Conservation (phyloP, 1,140 invertebrate species). For the Caenorhabditis briggsae region DNA sequence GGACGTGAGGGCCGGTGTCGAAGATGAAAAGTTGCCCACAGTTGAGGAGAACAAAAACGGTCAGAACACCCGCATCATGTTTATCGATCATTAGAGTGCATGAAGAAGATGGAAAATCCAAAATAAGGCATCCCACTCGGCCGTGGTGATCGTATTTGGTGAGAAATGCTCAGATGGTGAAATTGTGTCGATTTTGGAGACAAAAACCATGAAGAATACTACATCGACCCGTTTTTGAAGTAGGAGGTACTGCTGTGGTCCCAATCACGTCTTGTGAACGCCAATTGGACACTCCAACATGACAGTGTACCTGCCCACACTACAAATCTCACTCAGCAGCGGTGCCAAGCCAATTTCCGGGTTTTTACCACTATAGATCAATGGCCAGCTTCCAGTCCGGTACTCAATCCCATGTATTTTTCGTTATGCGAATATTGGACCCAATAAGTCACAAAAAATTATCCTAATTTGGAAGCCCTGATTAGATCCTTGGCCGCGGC, state of each 20-base stretch:
- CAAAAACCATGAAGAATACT: not conserved
- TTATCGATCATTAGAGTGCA: not conserved
- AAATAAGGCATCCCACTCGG: not conserved
- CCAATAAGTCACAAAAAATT: constrained; percentile 44
- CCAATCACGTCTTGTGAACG: not conserved
- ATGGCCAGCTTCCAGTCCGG: constrained; percentile 63
- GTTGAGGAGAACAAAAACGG: constrained; percentile 2
- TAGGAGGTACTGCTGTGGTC: too few relatives aligned
- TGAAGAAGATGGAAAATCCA: not conserved
- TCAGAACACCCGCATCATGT: not conserved
- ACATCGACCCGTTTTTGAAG: not conserved
- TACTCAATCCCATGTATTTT: constrained; percentile 59
- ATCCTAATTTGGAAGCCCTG: constrained; percentile 62
- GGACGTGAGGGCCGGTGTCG: not conserved
- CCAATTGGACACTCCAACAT: constrained; percentile 54
- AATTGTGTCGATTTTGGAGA: constrained; percentile 8
- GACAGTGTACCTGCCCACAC: constrained; percentile 51
- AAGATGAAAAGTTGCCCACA: not conserved
- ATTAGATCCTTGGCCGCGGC: constrained; percentile 46
- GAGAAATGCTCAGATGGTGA: not conserved
- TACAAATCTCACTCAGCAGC: constrained; percentile 51
- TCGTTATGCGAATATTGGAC: constrained; percentile 60
- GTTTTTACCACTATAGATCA: constrained; percentile 49
- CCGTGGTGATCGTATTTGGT: not conserved
- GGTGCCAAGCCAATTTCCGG: constrained; percentile 56